A percentile compares a stretch with the other conserved stretches of the same genome.
phyloP scores from a whole-genome alignment of 2,797 vertebrate species.

The Xiphophorus birchmanni region DNA sequence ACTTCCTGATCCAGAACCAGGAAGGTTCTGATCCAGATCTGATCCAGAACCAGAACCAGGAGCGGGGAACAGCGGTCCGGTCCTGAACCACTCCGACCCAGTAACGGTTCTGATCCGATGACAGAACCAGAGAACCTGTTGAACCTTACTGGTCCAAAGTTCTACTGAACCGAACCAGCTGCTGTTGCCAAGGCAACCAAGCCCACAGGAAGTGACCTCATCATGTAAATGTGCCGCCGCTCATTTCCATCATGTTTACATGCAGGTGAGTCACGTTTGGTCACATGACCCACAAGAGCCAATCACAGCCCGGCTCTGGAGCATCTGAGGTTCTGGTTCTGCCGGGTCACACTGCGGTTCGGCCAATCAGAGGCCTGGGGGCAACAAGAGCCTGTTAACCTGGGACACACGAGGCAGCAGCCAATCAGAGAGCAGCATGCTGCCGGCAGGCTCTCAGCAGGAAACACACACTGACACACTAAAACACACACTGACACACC shows the following conservation, averaged over 20 bases:
- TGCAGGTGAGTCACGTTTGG: conserved; percentile 6
- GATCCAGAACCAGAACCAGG: background rate
- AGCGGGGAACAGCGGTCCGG: too few relatives aligned
- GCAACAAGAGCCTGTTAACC: conserved; percentile 33
- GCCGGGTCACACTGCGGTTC: background rate
- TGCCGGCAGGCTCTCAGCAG: conserved; percentile 11
- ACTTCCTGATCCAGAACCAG: background rate
- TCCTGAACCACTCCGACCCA: too few relatives aligned
- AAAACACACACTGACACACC: background rate
- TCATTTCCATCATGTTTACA: conserved; percentile 25
- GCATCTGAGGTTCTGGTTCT: background rate
- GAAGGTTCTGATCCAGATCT: too few relatives aligned
- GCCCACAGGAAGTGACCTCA: background rate
- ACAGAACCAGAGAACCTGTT: background rate
- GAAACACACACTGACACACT: conserved; percentile 6
- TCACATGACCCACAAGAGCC: conserved; percentile 5
- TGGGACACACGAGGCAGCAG: conserved; percentile 35
- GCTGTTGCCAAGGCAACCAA: background rate
- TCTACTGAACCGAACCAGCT: background rate
- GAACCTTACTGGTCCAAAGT: background rate
- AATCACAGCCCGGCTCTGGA: background rate
- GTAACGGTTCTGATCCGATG: background rate
- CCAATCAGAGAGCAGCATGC: conserved; percentile 36
- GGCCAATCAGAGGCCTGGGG: conserved; percentile 31
- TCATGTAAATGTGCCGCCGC: conserved; percentile 59